Evolutionary conservation across 2,888 invertebrate genomes (phyloP).

Genomic region (Helicoverpa assulta): DNA sequence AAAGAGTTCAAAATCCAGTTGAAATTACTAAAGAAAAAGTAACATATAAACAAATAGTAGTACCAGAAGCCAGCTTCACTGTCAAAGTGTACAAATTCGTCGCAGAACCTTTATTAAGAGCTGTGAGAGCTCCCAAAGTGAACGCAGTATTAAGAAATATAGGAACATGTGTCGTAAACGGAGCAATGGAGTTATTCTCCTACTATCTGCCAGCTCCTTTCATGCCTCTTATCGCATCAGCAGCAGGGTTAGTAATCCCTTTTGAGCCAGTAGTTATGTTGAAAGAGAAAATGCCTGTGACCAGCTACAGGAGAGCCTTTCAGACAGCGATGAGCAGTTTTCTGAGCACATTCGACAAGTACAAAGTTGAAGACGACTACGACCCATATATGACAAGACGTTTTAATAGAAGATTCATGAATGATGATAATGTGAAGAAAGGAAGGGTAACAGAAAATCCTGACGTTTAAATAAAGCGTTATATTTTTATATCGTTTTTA

Average conservation of each 20-base stretch:
- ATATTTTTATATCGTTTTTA: background rate
- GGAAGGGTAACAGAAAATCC: background rate
- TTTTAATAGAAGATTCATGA: conserved; percentile 82
- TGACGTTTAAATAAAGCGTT: conserved; percentile 28
- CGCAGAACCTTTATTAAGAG: conserved; percentile 66
- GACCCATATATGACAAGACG: conserved; percentile 84
- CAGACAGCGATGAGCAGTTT: conserved; percentile 80
- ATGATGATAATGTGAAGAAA: conserved; percentile 41
- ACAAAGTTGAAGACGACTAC: conserved; percentile 73
- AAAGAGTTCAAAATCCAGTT: background rate
- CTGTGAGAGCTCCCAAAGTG: conserved; percentile 76
- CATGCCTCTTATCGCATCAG: conserved; percentile 82
- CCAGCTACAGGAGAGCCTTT: conserved; percentile 83
- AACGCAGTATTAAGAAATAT: conserved; percentile 77
- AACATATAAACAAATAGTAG: conserved; percentile 13
- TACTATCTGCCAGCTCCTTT: conserved; percentile 82
- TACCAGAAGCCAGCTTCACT: conserved; percentile 39
- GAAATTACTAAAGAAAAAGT: conserved; percentile 14
- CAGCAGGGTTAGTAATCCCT: conserved; percentile 83
- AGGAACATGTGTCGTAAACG: conserved; percentile 84
- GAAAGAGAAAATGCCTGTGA: conserved; percentile 81
- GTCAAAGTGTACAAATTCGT: conserved; percentile 68
- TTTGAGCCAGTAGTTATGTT: conserved; percentile 84
- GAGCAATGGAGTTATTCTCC: conserved; percentile 82
- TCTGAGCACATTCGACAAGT: conserved; percentile 80